Base-by-base conservation (phyloP, 92 coral and sea anemone species). In the Porites divaricata region DNA sequence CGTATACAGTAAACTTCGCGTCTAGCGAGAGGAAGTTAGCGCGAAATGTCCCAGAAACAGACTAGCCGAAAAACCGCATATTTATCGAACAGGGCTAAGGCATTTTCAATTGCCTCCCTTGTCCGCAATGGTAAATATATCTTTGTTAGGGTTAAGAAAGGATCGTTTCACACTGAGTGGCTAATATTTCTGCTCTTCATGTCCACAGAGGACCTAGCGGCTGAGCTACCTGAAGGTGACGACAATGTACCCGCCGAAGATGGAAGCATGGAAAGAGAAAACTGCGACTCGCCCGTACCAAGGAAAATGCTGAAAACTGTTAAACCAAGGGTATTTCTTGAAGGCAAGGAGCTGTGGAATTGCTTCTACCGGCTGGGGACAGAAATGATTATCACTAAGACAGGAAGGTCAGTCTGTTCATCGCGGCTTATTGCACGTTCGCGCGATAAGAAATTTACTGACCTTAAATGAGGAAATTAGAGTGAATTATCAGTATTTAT, bases 331-430 rank as follows among this genome's bases (percentile, higher is more conserved):
- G 93, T 87, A 4, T 63, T 81, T 22, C 87, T 94, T 17, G 98
- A 94, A 65, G 95, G 95, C 67, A 69, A 81, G 73, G 98, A 94
- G 83, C 89, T 94, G 70, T 94, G 98, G 98, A 92, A 94, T 64
- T 92, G 98, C 70, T 94, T 94, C 88, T 94, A 89, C 72, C 92
- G 98, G 1, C 93, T 94, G 26, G 98, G 98, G 8, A 94, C 98
- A 69, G 98, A 94, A 70, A 94, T 94, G 98, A 94, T 92, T 25
- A 94, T 94, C 67, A 94, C 98, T 12, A 86, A 93, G 67, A 93
- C 96, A 58, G 98, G 98, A 78, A 90, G 98, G 98, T 94, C 86
- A 89, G 96, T 51, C 62, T 6, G 70, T 41, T 78, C 24, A 78
- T 14, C 22, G 72, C 48, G 35, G 48, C 77, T 79, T 79, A 80